A percentile compares a stretch with the other conserved stretches of the same genome.
These are phyloP conservation scores for Lamellibrachia satsuma DNA, from an alignment of 2,888 invertebrate species.

Conservation along the genomic window DNA sequence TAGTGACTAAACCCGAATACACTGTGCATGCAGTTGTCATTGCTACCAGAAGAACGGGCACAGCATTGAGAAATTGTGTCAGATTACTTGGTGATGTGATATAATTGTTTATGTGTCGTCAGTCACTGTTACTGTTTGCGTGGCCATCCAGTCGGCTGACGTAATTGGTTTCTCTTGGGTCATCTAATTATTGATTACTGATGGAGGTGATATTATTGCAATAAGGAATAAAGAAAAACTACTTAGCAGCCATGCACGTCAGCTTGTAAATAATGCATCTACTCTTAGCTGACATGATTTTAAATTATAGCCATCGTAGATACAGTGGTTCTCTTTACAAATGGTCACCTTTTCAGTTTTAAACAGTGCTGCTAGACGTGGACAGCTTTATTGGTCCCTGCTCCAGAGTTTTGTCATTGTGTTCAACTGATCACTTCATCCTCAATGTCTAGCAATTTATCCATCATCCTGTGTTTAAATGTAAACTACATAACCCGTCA, in stretches of 20 bases:
- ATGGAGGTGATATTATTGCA: background rate
- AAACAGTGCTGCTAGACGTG: background rate
- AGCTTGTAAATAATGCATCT: background rate
- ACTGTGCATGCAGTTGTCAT: background rate
- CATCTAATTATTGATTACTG: background rate
- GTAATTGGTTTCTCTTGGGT: background rate
- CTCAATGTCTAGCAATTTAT: background rate
- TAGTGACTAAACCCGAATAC: background rate
- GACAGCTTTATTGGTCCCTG: background rate
- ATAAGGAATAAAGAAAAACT: background rate
- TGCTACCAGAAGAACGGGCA: background rate
- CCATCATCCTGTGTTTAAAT: background rate
- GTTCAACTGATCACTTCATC: background rate
- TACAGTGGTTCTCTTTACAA: background rate
- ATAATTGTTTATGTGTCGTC: background rate
- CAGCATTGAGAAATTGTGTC: background rate
- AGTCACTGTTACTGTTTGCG: background rate
- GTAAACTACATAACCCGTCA: background rate
- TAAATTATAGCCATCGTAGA: background rate
- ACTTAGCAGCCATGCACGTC: background rate
- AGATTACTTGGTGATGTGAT: background rate
- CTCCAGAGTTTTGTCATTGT: background rate
- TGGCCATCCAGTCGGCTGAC: background rate
- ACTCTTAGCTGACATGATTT: background rate
- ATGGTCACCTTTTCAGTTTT: background rate